These are phyloP conservation scores for Acrossocheilus fasciatus DNA, from an alignment of 2,797 vertebrate genomes.

Conservation along the genomic window DNA sequence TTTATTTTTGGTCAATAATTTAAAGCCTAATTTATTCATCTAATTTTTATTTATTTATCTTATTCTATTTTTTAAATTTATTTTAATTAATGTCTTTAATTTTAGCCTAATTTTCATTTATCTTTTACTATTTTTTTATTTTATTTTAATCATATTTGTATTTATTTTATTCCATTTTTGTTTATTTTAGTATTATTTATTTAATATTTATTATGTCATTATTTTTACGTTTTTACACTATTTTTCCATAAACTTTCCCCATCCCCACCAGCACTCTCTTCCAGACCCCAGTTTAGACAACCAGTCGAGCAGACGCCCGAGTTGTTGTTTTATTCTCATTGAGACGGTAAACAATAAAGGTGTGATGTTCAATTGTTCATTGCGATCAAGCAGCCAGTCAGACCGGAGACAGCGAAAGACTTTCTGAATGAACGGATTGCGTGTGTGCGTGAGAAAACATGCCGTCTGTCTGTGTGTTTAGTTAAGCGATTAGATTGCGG, in stretches of 20 bases:
- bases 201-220: background rate
- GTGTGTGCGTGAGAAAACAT: conserved; percentile 13
- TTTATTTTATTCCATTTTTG: background rate
- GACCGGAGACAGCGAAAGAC: conserved; percentile 24
- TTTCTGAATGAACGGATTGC: conserved; percentile 16
- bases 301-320: conserved; percentile 38
- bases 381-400: conserved; percentile 32
- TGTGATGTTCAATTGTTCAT: conserved; percentile 39
- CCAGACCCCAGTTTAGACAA: conserved; percentile 16
- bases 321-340: conserved; percentile 34
- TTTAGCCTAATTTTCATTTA: background rate
- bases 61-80: background rate
- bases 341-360: conserved; percentile 57
- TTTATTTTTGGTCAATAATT: too few species aligned
- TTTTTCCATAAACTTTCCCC: background rate
- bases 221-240: background rate
- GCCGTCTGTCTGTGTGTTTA: conserved; percentile 6
- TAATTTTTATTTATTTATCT: background rate
- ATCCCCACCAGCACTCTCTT: background rate
- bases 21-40: background rate
- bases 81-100: background rate
- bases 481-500: conserved; percentile 16
- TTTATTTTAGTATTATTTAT: background rate
- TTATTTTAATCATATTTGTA: background rate
- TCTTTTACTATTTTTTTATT: too few species aligned